A percentile compares a stretch with the other conserved stretches of the same genome.
Evolutionary conservation across 2,113 vertebrate genomes (phyloP).

Genomic region (Fregetta grallaria): DNA sequence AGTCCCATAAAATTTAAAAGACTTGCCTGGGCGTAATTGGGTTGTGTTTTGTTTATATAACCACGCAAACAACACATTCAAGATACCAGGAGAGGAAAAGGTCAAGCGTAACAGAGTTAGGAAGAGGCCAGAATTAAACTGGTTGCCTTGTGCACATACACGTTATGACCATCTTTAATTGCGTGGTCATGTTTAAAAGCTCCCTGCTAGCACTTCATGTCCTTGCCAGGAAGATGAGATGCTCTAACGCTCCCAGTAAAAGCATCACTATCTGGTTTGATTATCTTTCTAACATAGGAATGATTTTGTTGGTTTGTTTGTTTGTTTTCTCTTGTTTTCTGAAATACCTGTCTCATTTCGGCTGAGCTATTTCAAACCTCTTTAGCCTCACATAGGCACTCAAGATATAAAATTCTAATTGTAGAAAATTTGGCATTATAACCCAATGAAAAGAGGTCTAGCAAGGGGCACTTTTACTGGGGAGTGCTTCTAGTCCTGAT

Average conservation of each 20-base stretch:
- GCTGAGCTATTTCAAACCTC: neutral
- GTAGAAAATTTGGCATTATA: neutral
- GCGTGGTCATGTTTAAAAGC: neutral
- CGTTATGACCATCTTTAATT: neutral
- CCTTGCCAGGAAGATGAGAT: neutral
- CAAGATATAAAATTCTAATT: neutral
- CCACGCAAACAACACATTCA: fast-evolving
- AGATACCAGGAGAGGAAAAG: neutral
- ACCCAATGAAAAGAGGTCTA: neutral
- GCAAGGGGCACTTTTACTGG: neutral
- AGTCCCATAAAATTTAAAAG: neutral
- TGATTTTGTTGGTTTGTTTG: neutral
- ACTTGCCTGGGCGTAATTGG: neutral
- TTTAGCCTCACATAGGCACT: neutral
- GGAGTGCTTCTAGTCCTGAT: neutral
- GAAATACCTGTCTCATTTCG: neutral
- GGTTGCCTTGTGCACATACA: neutral
- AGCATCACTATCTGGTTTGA: neutral
- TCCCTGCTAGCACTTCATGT: neutral
- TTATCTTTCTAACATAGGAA: neutral
- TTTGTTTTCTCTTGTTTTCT: neutral
- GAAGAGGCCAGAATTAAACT: neutral
- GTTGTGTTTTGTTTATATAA: neutral
- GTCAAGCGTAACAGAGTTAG: neutral
- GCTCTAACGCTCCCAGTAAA: neutral